Percentiles rank a stretch among this genome's conserved stretches.
Evolutionary conservation across 2,797 vertebrate genomes (phyloP).

Genomic region (Darevskia mixta): DNA sequence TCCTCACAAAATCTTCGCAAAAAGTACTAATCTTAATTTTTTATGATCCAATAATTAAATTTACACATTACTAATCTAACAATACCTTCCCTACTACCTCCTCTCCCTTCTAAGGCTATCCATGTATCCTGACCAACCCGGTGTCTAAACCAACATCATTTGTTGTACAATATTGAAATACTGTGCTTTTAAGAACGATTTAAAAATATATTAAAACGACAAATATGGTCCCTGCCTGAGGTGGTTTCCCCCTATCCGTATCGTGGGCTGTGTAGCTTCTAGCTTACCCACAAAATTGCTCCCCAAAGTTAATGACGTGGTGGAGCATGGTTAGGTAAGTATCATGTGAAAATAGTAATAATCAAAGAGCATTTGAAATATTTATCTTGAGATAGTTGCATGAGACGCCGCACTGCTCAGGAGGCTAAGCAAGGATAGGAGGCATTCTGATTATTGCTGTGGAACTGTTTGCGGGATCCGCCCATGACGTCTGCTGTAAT

Average conservation of each 20-base stretch:
- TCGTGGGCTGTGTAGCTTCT: not conserved
- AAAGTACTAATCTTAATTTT: too few species aligned
- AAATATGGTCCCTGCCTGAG: not conserved
- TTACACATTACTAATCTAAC: too few species aligned
- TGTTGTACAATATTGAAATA: not conserved
- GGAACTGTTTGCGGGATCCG: constrained; percentile 14
- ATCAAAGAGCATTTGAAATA: not conserved
- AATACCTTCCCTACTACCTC: too few species aligned
- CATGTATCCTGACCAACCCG: not conserved
- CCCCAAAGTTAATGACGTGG: constrained; percentile 7
- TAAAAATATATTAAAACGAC: not conserved
- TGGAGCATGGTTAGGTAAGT: not conserved
- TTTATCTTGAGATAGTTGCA: constrained; percentile 7
- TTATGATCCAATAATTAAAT: too few species aligned
- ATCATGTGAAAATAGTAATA: not conserved
- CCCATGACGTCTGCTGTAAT: constrained; percentile 56
- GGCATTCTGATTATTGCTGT: constrained; percentile 46
- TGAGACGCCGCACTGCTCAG: not conserved
- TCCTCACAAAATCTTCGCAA: too few species aligned
- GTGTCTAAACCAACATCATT: not conserved
- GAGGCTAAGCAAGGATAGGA: constrained; percentile 26
- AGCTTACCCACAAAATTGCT: constrained; percentile 15
- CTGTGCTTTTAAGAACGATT: not conserved
- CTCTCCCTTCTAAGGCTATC: too few species aligned
- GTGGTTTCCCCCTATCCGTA: not conserved